phyloP scores from a whole-genome alignment of 2,113 vertebrate genomes.

The Nycticryphes semicollaris region DNA sequence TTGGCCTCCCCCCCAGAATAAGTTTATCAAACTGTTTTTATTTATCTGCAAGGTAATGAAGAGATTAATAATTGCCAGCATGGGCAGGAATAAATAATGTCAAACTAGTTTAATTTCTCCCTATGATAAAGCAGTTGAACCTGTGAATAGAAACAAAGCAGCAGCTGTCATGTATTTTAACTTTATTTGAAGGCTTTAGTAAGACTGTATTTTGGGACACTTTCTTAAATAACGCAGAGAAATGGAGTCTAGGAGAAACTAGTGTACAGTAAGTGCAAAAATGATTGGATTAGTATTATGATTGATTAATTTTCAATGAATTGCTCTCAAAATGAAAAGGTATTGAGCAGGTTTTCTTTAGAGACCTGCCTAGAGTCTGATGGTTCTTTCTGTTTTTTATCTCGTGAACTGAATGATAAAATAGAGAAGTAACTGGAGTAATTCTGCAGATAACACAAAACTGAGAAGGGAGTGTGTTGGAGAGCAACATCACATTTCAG shows the following conservation, averaged over 20 bases:
- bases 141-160: not conserved
- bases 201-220: not conserved
- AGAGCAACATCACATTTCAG: not conserved
- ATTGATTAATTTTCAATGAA: not conserved
- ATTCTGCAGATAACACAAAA: not conserved
- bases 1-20: not conserved
- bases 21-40: not conserved
- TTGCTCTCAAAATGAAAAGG: not conserved
- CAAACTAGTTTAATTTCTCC: not conserved
- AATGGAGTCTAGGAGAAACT: not conserved
- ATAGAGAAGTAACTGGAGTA: not conserved
- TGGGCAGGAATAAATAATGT: not conserved
- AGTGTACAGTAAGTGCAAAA: not conserved
- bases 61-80: not conserved
- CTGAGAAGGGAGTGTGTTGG: not conserved
- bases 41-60: not conserved
- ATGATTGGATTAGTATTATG: not conserved
- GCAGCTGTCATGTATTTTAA: not conserved
- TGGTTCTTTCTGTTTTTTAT: not conserved
- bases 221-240: not conserved
- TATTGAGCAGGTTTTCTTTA: not conserved
- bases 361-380: not conserved
- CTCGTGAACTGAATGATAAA: not conserved
- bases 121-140: not conserved
- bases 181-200: not conserved